These are phyloP conservation scores for Paramisgurnus dabryanus DNA, from an alignment of 2,113 vertebrate species.

Conservation along the genomic window DNA sequence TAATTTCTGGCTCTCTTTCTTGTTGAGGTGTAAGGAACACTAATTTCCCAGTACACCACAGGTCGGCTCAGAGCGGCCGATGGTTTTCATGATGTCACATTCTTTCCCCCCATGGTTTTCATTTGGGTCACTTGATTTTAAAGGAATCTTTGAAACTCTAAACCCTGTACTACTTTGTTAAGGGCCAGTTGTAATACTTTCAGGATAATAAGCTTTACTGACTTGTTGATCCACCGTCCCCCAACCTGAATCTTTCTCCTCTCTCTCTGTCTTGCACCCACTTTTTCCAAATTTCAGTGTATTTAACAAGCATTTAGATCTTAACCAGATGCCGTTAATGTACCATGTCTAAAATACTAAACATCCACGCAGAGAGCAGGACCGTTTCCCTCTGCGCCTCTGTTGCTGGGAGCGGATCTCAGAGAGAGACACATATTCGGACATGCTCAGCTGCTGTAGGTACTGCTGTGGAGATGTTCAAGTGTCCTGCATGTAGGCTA, in stretches of 20 bases:
- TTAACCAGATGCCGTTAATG: conserved; percentile 86
- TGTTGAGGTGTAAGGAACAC: conserved; percentile 67
- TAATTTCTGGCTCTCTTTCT: conserved; percentile 64
- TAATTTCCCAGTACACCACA: conserved; percentile 69
- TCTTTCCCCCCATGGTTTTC: conserved; percentile 74
- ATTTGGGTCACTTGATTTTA: conserved; percentile 72
- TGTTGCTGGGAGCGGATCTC: conserved; percentile 71
- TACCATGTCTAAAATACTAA: conserved; percentile 86
- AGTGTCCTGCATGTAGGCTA: conserved; percentile 38
- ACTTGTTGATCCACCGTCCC: conserved; percentile 74
- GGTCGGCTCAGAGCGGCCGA: conserved; percentile 61
- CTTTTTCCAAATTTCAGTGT: conserved; percentile 74
- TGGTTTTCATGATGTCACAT: conserved; percentile 75
- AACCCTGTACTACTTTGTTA: conserved; percentile 75
- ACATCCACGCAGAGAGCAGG: conserved; percentile 74
- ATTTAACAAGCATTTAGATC: conserved; percentile 87
- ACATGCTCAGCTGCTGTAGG: conserved; percentile 58
- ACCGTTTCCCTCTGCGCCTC: conserved; percentile 61
- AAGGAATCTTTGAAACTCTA: conserved; percentile 80
- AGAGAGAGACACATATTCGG: conserved; percentile 40
- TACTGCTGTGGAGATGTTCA: conserved; percentile 45
- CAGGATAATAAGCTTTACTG: conserved; percentile 80
- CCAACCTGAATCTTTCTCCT: conserved; percentile 67
- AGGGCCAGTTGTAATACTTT: conserved; percentile 82
- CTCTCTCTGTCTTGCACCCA: conserved; percentile 40